Evolutionary conservation across 2,113 vertebrate genomes (phyloP), one percentile per base, ranked within the genome.

Genomic region (Solea senegalensis): DNA sequence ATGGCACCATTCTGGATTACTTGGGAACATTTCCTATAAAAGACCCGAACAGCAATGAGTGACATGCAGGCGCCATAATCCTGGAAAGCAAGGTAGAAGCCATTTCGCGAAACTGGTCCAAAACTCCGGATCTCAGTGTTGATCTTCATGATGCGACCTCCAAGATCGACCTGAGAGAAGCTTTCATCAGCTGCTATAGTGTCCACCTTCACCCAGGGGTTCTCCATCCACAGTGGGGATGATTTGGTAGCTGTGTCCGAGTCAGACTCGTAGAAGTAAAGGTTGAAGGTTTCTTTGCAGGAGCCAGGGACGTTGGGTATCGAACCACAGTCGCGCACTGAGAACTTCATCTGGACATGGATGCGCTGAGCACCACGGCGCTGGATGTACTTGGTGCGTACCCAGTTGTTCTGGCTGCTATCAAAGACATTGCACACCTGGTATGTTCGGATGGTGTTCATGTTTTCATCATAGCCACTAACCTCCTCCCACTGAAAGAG

Each of bases 21-120:
- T 0, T 92, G 87, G 5, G 96, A 95, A 72, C 97, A 99, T 78
- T 98, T 99, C 61, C 97, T 94, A 93, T 97, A 99, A 91, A 95
- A 99, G 80, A 98, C 97, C 0, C 95, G 92, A 44, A 98, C 97
- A 0, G 97, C 96, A 0, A 98, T 98, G 58, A 99, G 91, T 2
- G 97, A 99, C 97, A 99, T 99, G 91, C 97, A 99, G 72, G 96
- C 95, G 0, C 97, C 97, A 0, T 99, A 99, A 89, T 99, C 97
- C 94, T 99, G 97, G 90, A 99, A 99, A 56, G 96, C 97, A 83
- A 99, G 89, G 87, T 97, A 99, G 92, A 98, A 99, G 43, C 97
- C 97, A 0, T 75, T 95, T 69, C 93, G 95, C 44, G 97, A 98
- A 60, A 98, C 96, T 0, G 97, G 97, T 2, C 97, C 97, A 0